These are phyloP conservation scores for Xanthia togata DNA, from an alignment of 2,888 invertebrate species.

Conservation along the genomic window DNA sequence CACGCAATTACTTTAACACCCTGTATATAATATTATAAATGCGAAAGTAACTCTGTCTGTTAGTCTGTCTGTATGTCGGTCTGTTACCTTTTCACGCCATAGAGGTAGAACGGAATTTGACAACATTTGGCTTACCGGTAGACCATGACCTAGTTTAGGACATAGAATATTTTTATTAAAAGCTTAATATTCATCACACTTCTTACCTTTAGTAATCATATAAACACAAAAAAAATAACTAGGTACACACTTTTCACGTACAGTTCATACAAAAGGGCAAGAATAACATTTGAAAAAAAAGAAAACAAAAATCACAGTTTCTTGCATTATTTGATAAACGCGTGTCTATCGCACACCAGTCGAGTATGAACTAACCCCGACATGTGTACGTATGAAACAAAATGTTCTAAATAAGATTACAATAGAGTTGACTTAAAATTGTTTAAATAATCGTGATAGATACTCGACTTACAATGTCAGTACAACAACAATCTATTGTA, in stretches of 20 bases:
- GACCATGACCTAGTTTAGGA: too few species aligned
- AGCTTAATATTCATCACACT: background rate
- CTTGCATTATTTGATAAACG: conserved; percentile 28
- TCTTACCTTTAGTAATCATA: conserved; percentile 33
- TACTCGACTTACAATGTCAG: conserved; percentile 35
- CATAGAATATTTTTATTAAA: too few species aligned
- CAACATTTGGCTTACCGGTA: too few species aligned
- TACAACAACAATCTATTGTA: conserved; percentile 25
- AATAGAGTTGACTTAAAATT: conserved; percentile 46
- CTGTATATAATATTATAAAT: too few species aligned
- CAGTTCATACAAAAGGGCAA: conserved; percentile 16
- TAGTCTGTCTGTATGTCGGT: too few species aligned
- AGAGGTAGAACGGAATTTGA: too few species aligned
- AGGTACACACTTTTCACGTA: conserved; percentile 33
- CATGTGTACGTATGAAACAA: conserved; percentile 6
- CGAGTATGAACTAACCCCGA: conserved; percentile 35
- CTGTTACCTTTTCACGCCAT: too few species aligned
- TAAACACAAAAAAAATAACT: background rate
- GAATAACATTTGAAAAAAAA: conserved; percentile 12
- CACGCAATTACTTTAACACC: too few species aligned
- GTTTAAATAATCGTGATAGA: conserved; percentile 51
- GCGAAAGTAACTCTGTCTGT: too few species aligned
- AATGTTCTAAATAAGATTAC: conserved; percentile 46
- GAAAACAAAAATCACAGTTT: conserved; percentile 37
- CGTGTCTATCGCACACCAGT: conserved; percentile 39